Percentiles rank a stretch among this genome's conserved stretches.
Conservation (phyloP, 2,113 vertebrate genomes). For the Hylia prasina region DNA sequence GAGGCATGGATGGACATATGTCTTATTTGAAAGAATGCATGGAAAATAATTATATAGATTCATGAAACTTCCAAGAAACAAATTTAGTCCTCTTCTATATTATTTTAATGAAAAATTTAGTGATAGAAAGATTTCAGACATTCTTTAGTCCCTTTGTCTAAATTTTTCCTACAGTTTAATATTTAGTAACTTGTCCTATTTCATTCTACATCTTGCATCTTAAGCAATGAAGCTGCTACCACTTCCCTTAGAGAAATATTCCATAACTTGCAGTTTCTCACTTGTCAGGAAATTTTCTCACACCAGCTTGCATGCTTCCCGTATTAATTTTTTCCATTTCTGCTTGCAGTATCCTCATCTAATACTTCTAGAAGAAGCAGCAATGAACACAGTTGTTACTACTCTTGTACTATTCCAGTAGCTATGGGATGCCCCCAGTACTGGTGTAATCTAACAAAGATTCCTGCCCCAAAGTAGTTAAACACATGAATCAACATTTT, state of each 20-base stretch:
- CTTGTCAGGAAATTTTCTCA: constrained; percentile 28
- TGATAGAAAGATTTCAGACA: neutral
- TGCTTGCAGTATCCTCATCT: neutral
- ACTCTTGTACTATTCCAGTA: neutral
- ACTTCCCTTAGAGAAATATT: neutral
- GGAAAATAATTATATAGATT: neutral
- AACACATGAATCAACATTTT: neutral
- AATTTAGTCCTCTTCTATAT: neutral
- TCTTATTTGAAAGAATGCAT: neutral
- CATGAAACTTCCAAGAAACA: neutral
- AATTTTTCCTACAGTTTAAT: neutral
- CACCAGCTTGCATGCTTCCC: neutral
- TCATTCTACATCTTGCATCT: neutral
- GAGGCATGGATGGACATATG: neutral
- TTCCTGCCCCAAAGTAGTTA: neutral
- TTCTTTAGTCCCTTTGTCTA: neutral
- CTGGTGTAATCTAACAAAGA: neutral
- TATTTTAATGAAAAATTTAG: neutral
- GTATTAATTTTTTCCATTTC: neutral
- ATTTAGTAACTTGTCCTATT: neutral
- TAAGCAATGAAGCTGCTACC: neutral
- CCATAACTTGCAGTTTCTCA: neutral
- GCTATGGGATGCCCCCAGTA: neutral
- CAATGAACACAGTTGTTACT: neutral
- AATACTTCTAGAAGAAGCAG: neutral